Evolutionary conservation across 2,113 vertebrate genomes (phyloP).

Genomic region (Elephantulus edwardii): DNA sequence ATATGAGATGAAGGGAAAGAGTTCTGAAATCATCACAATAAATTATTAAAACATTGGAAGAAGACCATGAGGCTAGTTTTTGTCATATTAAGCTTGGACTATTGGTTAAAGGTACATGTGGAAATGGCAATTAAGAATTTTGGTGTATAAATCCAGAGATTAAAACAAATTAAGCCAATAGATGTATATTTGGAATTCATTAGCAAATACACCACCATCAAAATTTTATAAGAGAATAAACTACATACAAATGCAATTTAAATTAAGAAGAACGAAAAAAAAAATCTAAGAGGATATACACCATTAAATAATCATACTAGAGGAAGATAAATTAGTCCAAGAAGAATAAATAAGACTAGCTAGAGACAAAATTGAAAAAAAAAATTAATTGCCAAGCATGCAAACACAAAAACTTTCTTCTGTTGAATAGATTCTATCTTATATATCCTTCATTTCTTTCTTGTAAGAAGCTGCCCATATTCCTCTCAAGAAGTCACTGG

Average conservation of each 20-base stretch:
- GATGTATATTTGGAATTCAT: background rate
- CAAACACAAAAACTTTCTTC: no score
- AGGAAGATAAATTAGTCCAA: background rate
- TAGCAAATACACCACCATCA: background rate
- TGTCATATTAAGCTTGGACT: background rate
- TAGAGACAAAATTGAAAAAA: background rate
- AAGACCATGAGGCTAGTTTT: background rate
- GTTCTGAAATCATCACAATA: background rate
- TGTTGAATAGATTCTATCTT: no score
- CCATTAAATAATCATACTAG: background rate
- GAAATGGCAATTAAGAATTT: background rate
- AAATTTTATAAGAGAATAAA: background rate
- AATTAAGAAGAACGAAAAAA: background rate
- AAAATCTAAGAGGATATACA: background rate
- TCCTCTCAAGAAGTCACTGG: no score
- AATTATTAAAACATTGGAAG: background rate
- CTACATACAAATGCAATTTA: background rate
- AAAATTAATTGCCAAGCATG: background rate
- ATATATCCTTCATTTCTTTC: no score
- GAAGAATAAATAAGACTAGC: background rate
- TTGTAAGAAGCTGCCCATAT: no score
- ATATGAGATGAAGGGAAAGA: background rate
- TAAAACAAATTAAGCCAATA: background rate
- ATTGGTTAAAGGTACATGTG: background rate
- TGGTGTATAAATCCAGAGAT: background rate